Evolutionary conservation across 2,888 invertebrate species (phyloP).

Genomic region (Drosophila recens): DNA sequence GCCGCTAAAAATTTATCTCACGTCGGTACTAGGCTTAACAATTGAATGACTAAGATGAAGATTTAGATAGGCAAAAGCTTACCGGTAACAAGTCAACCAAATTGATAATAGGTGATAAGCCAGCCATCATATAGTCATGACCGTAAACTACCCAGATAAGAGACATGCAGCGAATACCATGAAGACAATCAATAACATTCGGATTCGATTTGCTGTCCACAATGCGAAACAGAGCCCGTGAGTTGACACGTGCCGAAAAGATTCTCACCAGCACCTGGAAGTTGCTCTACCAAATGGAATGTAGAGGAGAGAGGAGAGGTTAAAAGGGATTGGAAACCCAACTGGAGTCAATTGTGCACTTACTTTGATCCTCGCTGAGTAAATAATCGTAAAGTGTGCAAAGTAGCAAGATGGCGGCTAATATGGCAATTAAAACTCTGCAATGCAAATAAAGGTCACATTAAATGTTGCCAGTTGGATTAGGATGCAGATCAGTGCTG

Average conservation of each 20-base stretch:
- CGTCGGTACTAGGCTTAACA: no score
- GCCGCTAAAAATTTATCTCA: no score
- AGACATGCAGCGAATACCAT: slow-evolving; percentile 85
- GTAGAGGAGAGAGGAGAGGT: no score
- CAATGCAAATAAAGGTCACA: neutral
- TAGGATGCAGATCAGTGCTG: no score
- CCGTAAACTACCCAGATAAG: slow-evolving; percentile 85
- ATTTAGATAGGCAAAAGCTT: neutral
- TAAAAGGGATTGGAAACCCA: no score
- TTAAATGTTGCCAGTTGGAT: no score
- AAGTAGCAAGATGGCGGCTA: slow-evolving; percentile 32
- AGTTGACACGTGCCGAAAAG: slow-evolving; percentile 71
- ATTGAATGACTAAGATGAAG: neutral
- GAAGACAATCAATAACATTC: slow-evolving; percentile 79
- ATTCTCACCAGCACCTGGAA: slow-evolving; percentile 46
- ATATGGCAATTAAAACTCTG: slow-evolving; percentile 48
- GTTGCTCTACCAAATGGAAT: slow-evolving; percentile 16
- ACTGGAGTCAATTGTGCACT: neutral
- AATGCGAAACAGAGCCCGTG: slow-evolving; percentile 57
- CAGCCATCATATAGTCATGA: slow-evolving; percentile 70
- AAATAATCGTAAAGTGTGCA: slow-evolving; percentile 67
- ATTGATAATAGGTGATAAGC: slow-evolving; percentile 62
- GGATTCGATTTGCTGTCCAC: slow-evolving; percentile 48
- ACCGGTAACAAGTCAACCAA: slow-evolving; percentile 51
- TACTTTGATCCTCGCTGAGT: slow-evolving; percentile 47